phyloP scores from a whole-genome alignment of 2,113 vertebrate genomes.

The Capra hircus region DNA sequence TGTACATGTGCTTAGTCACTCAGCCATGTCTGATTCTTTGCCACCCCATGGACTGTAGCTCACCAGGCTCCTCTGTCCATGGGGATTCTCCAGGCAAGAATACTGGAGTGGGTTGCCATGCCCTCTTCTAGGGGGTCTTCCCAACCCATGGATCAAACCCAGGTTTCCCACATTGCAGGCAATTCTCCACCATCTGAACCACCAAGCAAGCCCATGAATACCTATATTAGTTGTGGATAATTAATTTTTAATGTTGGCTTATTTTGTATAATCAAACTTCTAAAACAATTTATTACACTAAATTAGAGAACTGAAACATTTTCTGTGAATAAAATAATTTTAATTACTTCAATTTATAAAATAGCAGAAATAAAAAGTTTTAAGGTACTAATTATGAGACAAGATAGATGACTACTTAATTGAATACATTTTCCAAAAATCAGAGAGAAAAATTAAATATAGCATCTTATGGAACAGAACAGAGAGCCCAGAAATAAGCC shows the following conservation, averaged over 20 bases:
- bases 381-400: background rate
- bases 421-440: background rate
- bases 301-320: background rate
- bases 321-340: background rate
- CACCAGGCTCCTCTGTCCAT: background rate
- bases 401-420: background rate
- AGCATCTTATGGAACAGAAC: background rate
- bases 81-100: background rate
- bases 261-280: background rate
- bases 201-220: background rate
- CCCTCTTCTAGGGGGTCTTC: background rate
- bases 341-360: background rate
- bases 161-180: background rate
- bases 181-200: background rate
- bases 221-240: background rate
- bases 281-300: background rate
- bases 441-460: background rate
- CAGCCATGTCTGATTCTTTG: background rate
- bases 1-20: background rate
- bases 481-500: background rate
- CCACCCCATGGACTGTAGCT: background rate
- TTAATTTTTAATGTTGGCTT: background rate
- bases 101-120: background rate
- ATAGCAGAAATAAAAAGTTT: background rate
- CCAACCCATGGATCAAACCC: background rate